Base-by-base conservation (phyloP, 2,888 invertebrate species). In the Pogonocherus hispidulus region DNA sequence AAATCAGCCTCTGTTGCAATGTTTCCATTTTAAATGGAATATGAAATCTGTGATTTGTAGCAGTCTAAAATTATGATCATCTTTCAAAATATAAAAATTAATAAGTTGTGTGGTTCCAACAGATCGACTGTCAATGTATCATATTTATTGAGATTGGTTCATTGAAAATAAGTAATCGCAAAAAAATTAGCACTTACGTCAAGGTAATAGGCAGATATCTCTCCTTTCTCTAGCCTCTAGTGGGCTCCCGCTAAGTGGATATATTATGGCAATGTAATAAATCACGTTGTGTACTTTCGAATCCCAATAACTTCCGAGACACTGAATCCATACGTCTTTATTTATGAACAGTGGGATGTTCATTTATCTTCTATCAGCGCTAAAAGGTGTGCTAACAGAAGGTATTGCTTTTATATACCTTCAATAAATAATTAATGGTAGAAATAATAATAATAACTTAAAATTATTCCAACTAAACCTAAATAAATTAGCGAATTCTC, bases 161-260 rank as follows among this genome's bases (percentile, higher is more conserved):
- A 27, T 14, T n/a, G n/a, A n/a, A 41, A 41, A 41, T n/a, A 41
- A 2, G n/a, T 11, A 11, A 3, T 37, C 41, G n/a, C n/a, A 41
- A 41, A 41, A 41, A 41, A 41, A 41, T 41, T 41, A 41, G 16
- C 41, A 41, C 41, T 41, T 41, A 41, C n/a, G 41, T 41, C 41
- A 41, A 41, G 41, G 41, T 41, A 41, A 41, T n/a, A 41, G 41
- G 14, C 41, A 41, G n/a, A n/a, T 14, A n/a, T 3, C n/a, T 41
- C 41, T 41, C 14, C 41, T 41, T 41, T 41, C 41, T 41, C 41
- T n/a, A 16, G 41, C n/a, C n/a, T 41, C 4, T 41, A 41, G 41
- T 5, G 41, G n/a, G 41, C n/a, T n/a, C 14, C 14, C 41, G 41
- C 14, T 41, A 41, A 32, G 32, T 32, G 32, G 32, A 32, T 32